Percentiles rank a stretch among this genome's conserved stretches.
These are phyloP conservation scores for Cheilosia scutellata DNA, from an alignment of 2,888 invertebrate species.

Conservation along the genomic window DNA sequence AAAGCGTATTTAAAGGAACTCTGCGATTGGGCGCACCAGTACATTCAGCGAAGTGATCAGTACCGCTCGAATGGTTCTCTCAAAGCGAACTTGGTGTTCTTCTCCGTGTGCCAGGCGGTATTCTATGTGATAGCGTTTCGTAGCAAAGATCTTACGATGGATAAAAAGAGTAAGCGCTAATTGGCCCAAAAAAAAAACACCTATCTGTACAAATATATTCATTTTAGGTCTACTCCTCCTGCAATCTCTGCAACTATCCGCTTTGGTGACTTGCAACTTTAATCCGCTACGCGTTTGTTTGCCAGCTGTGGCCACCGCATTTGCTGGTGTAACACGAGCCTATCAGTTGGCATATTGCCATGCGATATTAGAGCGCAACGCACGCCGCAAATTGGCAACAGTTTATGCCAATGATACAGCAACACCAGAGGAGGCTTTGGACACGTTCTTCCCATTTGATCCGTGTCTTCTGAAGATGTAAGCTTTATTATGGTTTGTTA, in stretches of 20 bases:
- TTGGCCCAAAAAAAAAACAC: background rate
- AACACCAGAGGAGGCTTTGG: slow-evolving; percentile 84
- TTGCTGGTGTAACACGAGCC: slow-evolving; percentile 91
- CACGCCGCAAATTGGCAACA: slow-evolving; percentile 86
- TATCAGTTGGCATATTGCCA: slow-evolving; percentile 97
- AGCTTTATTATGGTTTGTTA: slow-evolving; percentile 75
- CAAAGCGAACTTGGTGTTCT: slow-evolving; percentile 94
- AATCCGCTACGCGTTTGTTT: slow-evolving; percentile 95
- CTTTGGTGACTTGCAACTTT: slow-evolving; percentile 92
- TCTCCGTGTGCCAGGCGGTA: slow-evolving; percentile 95
- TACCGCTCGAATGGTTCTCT: slow-evolving; percentile 84
- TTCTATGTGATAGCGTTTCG: slow-evolving; percentile 97
- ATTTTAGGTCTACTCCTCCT: slow-evolving; percentile 91
- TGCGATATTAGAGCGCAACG: slow-evolving; percentile 94
- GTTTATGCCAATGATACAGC: slow-evolving; percentile 86
- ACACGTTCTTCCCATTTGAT: slow-evolving; percentile 95
- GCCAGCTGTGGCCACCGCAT: slow-evolving; percentile 90
- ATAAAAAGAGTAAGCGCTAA: slow-evolving; percentile 88
- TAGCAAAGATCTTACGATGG: slow-evolving; percentile 91
- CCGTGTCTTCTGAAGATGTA: slow-evolving; percentile 89
- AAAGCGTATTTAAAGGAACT: slow-evolving; percentile 88
- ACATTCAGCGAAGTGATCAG: slow-evolving; percentile 86
- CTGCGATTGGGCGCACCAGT: slow-evolving; percentile 93
- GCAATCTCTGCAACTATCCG: slow-evolving; percentile 92
- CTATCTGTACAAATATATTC: slow-evolving; percentile 37